Conservation (phyloP, 2,888 invertebrate genomes). For the Sympetrum striolatum region DNA sequence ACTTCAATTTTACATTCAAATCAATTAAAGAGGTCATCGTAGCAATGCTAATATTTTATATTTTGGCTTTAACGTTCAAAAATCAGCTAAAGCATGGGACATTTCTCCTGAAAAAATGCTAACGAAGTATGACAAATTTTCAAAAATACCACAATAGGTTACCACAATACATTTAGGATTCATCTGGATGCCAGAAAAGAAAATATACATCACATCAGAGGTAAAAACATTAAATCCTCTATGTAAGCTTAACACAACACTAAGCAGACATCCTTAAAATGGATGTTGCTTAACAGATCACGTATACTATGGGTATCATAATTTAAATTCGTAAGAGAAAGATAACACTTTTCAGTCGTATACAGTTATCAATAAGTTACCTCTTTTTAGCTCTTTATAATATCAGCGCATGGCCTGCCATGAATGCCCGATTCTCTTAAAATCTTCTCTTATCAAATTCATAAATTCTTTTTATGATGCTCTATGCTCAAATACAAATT, state of each 20-base stretch:
- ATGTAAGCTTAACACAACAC: not conserved
- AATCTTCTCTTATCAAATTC: not conserved
- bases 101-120: too few relatives aligned
- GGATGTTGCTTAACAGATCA: not conserved
- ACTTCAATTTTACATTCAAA: too few relatives aligned
- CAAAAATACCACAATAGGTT: too few relatives aligned
- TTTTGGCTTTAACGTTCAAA: too few relatives aligned
- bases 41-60: too few relatives aligned
- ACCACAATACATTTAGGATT: too few relatives aligned
- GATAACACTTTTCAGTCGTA: not conserved
- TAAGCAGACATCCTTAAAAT: not conserved
- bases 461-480: not conserved
- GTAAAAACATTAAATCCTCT: not conserved
- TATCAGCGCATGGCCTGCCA: not conserved
- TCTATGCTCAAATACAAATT: not conserved
- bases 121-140: too few relatives aligned
- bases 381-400: not conserved
- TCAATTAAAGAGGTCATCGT: too few relatives aligned
- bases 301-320: not conserved
- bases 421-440: not conserved
- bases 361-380: not conserved
- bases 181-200: too few relatives aligned
- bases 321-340: not conserved
- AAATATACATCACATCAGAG: not conserved
- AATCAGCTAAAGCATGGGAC: too few relatives aligned